Percentiles rank a stretch among this genome's conserved stretches.
These are phyloP conservation scores for Drosophila lacicola DNA, from an alignment of 2,888 invertebrate genomes.

Conservation along the genomic window DNA sequence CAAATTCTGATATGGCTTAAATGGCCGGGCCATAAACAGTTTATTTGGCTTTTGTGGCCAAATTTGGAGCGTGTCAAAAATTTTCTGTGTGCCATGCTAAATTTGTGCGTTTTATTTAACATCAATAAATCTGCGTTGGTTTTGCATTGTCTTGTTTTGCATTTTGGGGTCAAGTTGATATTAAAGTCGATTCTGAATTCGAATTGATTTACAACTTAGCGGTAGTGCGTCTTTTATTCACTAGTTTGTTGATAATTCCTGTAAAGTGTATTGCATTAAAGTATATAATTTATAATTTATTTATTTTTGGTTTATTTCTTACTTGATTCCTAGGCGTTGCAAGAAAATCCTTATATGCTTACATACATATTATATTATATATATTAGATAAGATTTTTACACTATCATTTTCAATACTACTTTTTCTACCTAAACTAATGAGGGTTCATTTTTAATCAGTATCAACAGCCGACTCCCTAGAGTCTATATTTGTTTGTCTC, in stretches of 20 bases:
- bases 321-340: no score
- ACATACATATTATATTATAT: no score
- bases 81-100: constrained; percentile 51
- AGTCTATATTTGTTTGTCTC: no score
- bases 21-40: constrained; percentile 41
- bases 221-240: constrained; percentile 9
- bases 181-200: constrained; percentile 19
- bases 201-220: constrained; percentile 63
- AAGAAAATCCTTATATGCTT: no score
- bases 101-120: constrained; percentile 38
- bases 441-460: no score
- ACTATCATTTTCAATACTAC: no score
- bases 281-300: no score
- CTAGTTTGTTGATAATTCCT: no score
- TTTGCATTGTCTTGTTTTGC: constrained; percentile 48
- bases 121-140: constrained; percentile 53
- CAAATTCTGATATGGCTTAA: constrained; percentile 17
- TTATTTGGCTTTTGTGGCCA: constrained; percentile 43
- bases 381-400: no score
- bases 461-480: no score
- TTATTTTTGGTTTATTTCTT: not conserved
- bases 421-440: no score
- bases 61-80: constrained; percentile 45
- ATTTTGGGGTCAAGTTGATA: constrained; percentile 61
- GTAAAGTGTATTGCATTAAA: no score